These are phyloP conservation scores for Aphelenchoides bicaudatus DNA, from an alignment of 2,888 invertebrate genomes.

Conservation along the genomic window DNA sequence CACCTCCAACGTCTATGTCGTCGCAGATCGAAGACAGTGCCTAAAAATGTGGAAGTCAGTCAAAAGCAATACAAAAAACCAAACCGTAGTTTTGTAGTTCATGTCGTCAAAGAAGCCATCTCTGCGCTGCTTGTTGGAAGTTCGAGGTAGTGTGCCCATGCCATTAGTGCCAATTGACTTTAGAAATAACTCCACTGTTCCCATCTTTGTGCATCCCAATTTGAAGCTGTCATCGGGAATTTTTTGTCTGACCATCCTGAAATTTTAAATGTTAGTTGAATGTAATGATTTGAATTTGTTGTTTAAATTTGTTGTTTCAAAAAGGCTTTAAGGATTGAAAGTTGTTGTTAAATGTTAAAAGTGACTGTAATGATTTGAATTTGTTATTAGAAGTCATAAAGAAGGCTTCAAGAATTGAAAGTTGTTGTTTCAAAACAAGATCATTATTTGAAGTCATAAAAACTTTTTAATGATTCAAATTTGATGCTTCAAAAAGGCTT, in stretches of 20 bases:
- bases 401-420: too few species aligned
- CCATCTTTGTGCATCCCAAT: neutral
- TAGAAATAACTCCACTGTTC: slow-evolving; percentile 1
- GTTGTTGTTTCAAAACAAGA: too few species aligned
- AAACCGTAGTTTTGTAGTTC: neutral
- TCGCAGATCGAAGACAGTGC: slow-evolving; percentile 13
- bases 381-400: too few species aligned
- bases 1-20: slow-evolving; percentile 24
- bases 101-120: slow-evolving; percentile 2
- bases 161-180: neutral
- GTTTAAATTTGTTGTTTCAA: too few species aligned
- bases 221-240: neutral
- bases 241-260: neutral
- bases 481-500: too few species aligned
- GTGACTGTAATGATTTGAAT: too few species aligned
- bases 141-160: neutral
- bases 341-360: too few species aligned
- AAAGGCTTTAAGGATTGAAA: too few species aligned
- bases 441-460: too few species aligned
- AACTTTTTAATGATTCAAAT: too few species aligned
- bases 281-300: too few species aligned
- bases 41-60: neutral
- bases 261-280: too few species aligned
- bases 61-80: neutral
- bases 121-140: neutral